phyloP scores from a whole-genome alignment of 2,888 invertebrate species.

The Erynnis tages region DNA sequence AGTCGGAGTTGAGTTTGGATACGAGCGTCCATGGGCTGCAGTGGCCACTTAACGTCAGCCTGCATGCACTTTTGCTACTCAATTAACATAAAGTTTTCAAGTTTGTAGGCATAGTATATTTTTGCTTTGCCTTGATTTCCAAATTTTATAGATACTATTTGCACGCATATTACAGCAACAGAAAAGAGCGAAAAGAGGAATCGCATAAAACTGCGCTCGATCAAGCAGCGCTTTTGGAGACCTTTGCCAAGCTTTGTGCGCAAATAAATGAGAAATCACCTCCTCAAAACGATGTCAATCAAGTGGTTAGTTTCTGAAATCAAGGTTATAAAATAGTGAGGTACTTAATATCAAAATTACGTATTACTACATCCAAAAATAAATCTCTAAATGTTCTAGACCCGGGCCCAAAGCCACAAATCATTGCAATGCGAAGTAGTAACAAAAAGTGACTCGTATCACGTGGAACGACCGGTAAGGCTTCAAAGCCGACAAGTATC shows the following conservation, averaged over 20 bases:
- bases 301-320: slow-evolving; percentile 44
- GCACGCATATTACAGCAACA: background rate
- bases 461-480: slow-evolving; percentile 47
- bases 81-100: too few species aligned
- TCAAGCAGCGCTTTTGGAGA: slow-evolving; percentile 58
- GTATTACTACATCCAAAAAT: too few species aligned
- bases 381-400: too few species aligned
- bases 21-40: too few species aligned
- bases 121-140: too few species aligned
- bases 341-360: background rate
- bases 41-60: too few species aligned
- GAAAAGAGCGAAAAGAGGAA: slow-evolving; percentile 41
- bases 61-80: too few species aligned
- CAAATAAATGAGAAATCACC: slow-evolving; percentile 53
- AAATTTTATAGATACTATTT: background rate
- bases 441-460: slow-evolving; percentile 42
- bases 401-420: slow-evolving; percentile 64
- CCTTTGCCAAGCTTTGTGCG: slow-evolving; percentile 65
- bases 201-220: slow-evolving; percentile 41
- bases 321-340: background rate
- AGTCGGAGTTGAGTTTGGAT: too few species aligned
- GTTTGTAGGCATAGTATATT: too few species aligned
- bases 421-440: slow-evolving; percentile 66
- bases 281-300: slow-evolving; percentile 30
- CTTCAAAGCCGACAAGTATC: slow-evolving; percentile 44